Percentiles rank a stretch among this genome's conserved stretches.
These are phyloP conservation scores for Dolichopus griseipennis DNA, from an alignment of 2,888 invertebrate genomes.

Conservation along the genomic window DNA sequence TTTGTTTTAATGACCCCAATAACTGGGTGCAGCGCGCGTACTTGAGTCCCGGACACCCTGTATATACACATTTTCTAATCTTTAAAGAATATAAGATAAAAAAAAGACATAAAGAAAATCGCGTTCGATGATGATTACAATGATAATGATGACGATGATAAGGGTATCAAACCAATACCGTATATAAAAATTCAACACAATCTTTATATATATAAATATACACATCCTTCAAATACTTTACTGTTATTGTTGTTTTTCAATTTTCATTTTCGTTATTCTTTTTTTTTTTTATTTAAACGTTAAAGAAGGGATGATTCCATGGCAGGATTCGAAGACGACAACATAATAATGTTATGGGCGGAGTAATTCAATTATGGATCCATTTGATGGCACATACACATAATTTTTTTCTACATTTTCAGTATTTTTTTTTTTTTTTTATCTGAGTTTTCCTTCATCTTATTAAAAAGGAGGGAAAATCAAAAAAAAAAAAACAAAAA, in stretches of 20 bases:
- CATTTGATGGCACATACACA: slow-evolving; percentile 37
- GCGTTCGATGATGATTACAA: not conserved
- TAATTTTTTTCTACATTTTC: not conserved
- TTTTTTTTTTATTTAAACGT: not conserved
- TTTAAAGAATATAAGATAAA: not conserved
- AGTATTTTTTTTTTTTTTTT: not conserved
- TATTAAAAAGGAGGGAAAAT: not conserved
- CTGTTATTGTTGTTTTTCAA: not conserved
- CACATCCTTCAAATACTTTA: no score
- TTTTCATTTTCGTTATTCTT: not conserved
- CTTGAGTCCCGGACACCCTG: no score
- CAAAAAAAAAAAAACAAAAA: not conserved
- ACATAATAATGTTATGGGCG: slow-evolving; percentile 29
- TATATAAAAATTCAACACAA: no score
- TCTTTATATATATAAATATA: no score
- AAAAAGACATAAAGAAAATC: not conserved
- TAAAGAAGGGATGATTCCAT: not conserved
- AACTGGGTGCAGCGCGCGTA: no score
- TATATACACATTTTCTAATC: not conserved
- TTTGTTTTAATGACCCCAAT: no score
- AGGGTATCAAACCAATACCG: not conserved
- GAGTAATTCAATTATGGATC: slow-evolving; percentile 46
- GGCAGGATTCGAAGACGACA: not conserved
- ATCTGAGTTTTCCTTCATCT: not conserved
- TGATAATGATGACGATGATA: not conserved